Conservation (phyloP, 2,888 invertebrate species). For the Orchestes rusci region DNA sequence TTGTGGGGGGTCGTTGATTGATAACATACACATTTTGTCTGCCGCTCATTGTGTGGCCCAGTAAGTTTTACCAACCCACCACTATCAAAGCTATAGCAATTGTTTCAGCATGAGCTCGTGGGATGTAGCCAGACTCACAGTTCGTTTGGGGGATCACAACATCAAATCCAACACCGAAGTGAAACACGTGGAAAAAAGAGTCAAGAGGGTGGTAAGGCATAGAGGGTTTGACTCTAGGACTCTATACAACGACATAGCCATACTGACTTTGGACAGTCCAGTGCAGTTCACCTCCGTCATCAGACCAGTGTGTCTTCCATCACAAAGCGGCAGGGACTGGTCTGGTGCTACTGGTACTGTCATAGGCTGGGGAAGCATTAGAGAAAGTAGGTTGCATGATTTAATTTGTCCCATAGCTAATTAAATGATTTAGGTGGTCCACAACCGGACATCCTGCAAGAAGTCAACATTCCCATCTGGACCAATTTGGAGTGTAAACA, state of each 20-base stretch:
- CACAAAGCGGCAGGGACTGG: conserved; percentile 48
- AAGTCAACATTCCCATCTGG: conserved; percentile 81
- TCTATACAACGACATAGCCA: conserved; percentile 78
- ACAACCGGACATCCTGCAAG: conserved; percentile 72
- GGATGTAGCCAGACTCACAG: conserved; percentile 78
- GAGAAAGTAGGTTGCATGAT: conserved; percentile 56
- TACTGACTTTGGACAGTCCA: conserved; percentile 71
- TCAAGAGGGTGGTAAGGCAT: conserved; percentile 78
- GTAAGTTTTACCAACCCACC: conserved; percentile 12
- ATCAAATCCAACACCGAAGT: conserved; percentile 70
- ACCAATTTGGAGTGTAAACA: conserved; percentile 66
- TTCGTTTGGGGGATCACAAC: conserved; percentile 76
- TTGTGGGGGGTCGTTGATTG: conserved; percentile 82
- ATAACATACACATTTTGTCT: conserved; percentile 68
- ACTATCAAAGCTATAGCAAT: too few species aligned
- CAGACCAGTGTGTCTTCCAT: conserved; percentile 72
- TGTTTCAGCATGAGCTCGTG: conserved; percentile 72
- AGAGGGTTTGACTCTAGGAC: conserved; percentile 77
- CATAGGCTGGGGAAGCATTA: conserved; percentile 81
- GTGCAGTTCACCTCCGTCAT: conserved; percentile 65
- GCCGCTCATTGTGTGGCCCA: conserved; percentile 74
- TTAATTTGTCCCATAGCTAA: background rate
- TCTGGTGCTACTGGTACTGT: conserved; percentile 69
- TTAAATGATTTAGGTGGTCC: conserved; percentile 58
- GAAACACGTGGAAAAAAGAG: conserved; percentile 68